A percentile compares a stretch with the other conserved stretches of the same genome.
These are phyloP conservation scores for Rotaria magnacalcarata DNA, from an alignment of 2,888 invertebrate species.

Conservation along the genomic window DNA sequence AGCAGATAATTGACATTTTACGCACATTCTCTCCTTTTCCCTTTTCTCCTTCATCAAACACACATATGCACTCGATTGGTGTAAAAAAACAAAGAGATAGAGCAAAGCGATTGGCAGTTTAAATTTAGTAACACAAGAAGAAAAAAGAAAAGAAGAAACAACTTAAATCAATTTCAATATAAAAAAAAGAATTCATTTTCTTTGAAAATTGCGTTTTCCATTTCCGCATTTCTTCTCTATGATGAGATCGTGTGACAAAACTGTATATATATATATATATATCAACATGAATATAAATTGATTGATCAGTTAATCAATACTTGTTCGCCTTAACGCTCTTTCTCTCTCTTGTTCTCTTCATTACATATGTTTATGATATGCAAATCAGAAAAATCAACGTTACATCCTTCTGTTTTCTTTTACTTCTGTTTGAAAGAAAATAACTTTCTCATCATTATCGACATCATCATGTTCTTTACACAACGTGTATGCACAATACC, in stretches of 20 bases:
- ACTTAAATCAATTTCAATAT: too few relatives aligned
- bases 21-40: not conserved
- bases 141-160: not conserved
- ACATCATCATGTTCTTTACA: slow-evolving; percentile 24
- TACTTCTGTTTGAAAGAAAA: not conserved
- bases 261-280: not conserved
- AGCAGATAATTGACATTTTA: slow-evolving; percentile 26
- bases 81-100: not conserved
- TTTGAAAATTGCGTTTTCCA: not conserved
- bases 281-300: not conserved
- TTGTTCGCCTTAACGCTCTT: not conserved
- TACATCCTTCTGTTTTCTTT: not conserved
- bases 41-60: not conserved
- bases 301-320: slow-evolving; percentile 22
- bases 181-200: not conserved
- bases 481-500: not conserved
- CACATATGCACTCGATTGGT: not conserved
- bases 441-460: slow-evolving; percentile 23
- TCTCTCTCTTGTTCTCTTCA: not conserved
- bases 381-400: slow-evolving; percentile 29
- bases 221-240: not conserved
- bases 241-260: not conserved
- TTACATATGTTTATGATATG: slow-evolving; percentile 17
- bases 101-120: not conserved
- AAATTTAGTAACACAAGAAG: not conserved